Evolutionary conservation across 2,113 vertebrate species (phyloP).

Genomic region (Chunga burmeisteri): DNA sequence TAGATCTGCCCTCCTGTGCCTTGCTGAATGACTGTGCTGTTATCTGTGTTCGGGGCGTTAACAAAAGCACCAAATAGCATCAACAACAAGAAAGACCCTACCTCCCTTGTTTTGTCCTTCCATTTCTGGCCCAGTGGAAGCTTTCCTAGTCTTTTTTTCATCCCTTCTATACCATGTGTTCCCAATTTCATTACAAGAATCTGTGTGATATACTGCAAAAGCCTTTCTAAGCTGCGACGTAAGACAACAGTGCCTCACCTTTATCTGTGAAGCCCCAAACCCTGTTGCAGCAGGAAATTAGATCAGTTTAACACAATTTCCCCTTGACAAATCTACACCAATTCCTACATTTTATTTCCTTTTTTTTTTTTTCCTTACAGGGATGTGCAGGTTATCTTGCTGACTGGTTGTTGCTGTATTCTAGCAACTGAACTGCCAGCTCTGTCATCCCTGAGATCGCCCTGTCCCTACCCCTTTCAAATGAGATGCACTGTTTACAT

Average conservation of each 20-base stretch:
- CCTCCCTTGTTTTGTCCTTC: neutral
- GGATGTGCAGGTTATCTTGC: neutral
- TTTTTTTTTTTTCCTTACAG: neutral
- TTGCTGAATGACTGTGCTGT: neutral
- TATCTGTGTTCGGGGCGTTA: neutral
- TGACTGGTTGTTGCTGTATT: neutral
- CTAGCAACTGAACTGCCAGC: neutral
- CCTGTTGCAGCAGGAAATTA: neutral
- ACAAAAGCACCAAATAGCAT: neutral
- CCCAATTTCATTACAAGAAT: neutral
- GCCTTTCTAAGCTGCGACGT: neutral
- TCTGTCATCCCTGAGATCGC: neutral
- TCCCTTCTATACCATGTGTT: neutral
- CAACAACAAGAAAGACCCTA: neutral
- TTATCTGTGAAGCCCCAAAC: neutral
- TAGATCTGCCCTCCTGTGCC: neutral
- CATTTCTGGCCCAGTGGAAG: neutral
- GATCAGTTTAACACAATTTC: neutral
- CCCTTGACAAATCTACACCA: neutral
- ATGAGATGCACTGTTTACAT: neutral
- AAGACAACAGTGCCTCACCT: neutral
- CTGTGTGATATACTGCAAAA: neutral
- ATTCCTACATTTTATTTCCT: fast-evolving
- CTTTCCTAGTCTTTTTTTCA: neutral
- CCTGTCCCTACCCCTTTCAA: neutral